Evolutionary conservation across 2,797 vertebrate genomes (phyloP).

Genomic region (Lemur catta): DNA sequence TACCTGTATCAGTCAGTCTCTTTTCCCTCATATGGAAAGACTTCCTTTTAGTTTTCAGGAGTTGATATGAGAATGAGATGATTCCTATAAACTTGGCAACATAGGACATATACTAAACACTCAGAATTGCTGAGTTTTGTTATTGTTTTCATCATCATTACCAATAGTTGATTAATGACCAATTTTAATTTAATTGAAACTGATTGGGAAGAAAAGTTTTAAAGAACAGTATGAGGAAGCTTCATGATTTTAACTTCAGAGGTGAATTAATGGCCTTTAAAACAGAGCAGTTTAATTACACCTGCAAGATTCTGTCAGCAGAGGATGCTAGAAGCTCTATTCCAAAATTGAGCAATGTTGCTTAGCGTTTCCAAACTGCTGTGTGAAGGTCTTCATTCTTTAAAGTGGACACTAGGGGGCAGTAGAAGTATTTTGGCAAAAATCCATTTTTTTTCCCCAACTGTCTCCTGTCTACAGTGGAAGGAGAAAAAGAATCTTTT

Average conservation of each 20-base stretch:
- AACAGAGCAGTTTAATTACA: slow-evolving; percentile 24
- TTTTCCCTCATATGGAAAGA: background rate
- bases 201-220: slow-evolving; percentile 18
- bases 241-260: slow-evolving; percentile 24
- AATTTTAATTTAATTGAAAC: slow-evolving; percentile 45
- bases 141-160: background rate
- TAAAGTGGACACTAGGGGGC: slow-evolving; percentile 64
- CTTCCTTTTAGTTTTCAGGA: background rate
- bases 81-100: background rate
- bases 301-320: slow-evolving; percentile 64
- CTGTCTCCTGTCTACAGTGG: background rate
- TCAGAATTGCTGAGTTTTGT: background rate
- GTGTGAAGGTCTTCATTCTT: background rate
- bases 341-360: background rate
- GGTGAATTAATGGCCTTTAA: slow-evolving; percentile 43
- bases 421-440: slow-evolving; percentile 38
- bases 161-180: background rate
- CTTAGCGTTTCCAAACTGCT: background rate
- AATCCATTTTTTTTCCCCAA: background rate
- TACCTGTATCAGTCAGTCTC: slow-evolving; percentile 72
- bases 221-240: background rate
- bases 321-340: slow-evolving; percentile 73
- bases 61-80: background rate
- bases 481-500: background rate
- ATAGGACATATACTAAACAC: background rate